These are phyloP conservation scores for Illadopsis cleaveri DNA, from an alignment of 2,113 vertebrate genomes.

Conservation along the genomic window DNA sequence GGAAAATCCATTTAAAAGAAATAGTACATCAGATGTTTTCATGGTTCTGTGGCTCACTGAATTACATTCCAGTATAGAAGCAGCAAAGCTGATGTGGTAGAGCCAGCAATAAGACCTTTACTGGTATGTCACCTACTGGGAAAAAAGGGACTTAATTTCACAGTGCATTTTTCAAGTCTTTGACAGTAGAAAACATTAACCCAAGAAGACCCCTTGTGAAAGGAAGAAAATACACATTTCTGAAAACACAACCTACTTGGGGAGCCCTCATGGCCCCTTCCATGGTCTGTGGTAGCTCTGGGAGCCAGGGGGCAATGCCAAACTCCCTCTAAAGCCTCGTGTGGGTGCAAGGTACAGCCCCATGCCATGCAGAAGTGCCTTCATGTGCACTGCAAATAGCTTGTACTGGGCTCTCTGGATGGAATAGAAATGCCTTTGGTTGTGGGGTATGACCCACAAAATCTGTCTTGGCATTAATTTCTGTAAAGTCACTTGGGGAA, in stretches of 20 bases:
- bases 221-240: neutral
- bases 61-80: neutral
- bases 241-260: fast-evolving
- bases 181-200: neutral
- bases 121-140: neutral
- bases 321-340: neutral
- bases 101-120: neutral
- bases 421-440: neutral
- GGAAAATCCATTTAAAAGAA: slow-evolving; percentile 53
- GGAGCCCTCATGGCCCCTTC: neutral
- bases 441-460: neutral
- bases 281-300: fast-evolving
- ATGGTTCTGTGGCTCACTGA: neutral
- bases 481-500: neutral
- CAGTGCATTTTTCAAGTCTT: neutral
- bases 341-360: fast-evolving
- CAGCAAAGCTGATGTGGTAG: neutral
- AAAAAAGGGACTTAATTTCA: neutral
- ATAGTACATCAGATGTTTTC: neutral
- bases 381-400: neutral
- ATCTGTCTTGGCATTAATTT: neutral
- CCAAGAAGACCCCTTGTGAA: neutral
- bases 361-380: neutral
- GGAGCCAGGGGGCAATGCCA: neutral
- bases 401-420: neutral